Evolutionary conservation across 2,113 vertebrate genomes (phyloP).

Genomic region (Lagopus leucura): DNA sequence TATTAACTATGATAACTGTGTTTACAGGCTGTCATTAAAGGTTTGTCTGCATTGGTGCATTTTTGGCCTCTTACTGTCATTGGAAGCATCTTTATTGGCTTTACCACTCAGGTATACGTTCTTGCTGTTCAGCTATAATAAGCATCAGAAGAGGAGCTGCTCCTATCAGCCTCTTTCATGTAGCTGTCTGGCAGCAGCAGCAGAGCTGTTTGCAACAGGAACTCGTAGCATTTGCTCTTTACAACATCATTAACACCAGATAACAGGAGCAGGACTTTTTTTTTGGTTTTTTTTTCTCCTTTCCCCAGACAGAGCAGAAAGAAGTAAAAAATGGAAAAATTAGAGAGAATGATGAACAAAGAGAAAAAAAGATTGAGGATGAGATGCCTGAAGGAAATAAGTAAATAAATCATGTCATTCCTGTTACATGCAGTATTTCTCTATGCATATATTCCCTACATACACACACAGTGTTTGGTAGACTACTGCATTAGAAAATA

Average conservation of each 20-base stretch:
- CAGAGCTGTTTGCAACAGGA: not conserved
- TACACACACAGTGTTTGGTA: not conserved
- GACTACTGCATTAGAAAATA: not conserved
- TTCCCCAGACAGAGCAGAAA: not conserved
- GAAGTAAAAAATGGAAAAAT: not conserved
- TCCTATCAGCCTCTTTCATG: not conserved
- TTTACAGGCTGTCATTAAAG: not conserved
- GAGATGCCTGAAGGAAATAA: not conserved
- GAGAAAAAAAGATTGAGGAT: not conserved
- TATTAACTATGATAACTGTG: not conserved
- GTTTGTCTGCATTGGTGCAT: not conserved
- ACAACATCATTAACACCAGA: constrained; percentile 2
- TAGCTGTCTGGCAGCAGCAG: not conserved
- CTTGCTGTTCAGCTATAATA: not conserved
- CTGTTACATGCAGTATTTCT: not conserved
- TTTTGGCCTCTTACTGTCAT: not conserved
- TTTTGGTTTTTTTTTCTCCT: accelerated
- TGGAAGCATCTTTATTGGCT: not conserved
- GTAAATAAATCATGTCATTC: not conserved
- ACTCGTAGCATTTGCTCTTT: not conserved
- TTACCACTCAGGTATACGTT: not conserved
- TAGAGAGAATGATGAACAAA: not conserved
- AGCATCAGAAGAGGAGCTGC: not conserved
- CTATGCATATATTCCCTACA: not conserved
- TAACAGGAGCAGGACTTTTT: not conserved